Base-by-base conservation (phyloP, 1,140 invertebrate species). In the Dicyema japonicum region DNA sequence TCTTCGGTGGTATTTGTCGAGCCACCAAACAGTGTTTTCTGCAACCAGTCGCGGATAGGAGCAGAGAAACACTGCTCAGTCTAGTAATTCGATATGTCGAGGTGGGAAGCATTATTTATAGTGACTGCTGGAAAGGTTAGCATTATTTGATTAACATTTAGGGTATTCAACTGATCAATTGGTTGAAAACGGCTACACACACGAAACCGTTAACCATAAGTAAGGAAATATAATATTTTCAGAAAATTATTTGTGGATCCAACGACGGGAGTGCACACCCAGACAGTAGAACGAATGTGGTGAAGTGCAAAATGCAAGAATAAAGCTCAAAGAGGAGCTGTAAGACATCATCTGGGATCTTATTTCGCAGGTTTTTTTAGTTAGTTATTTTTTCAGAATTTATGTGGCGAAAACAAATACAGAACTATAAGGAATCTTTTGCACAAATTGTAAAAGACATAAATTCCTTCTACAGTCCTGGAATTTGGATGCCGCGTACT, bases 251-350 rank as follows among this genome's bases (percentile, higher is more conserved):
- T 23, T 23, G 22, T 23, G 9, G 22, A 23, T 9, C 22, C 22
- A 12, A 11, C 22, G 9, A 23, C 11, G 15, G 22, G 22, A 5
- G 9, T 9, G n/a, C 22, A 23, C 22, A 23, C 22, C 4, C 22
- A 23, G n/a, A 23, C 22, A 11, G 22, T 23, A 14, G 22, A 23
- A 23, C 11, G 22, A 14, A 23, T 23, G 22, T 23, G 22, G 22
- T n/a, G n/a, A 14, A 23, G 11, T 14, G 15, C n/a, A 23, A 23
- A 23, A 14, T 23, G 22, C 11, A 23, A 14, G 22, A 23, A 23
- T 23, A 23, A 23, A 9, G 15, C 11, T 11, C 22, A 23, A 11
- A 23, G 4, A 5, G 22, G 22, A 11, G 4, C n/a, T 9, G 22
- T 12, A 12, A 11, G 4, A 12, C 22, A 23, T 14, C 15, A 12